Evolutionary conservation across 92 coral and sea anemone species (phyloP), one percentile per base, ranked within the genome.

Genomic region (Paramuricea clavata): DNA sequence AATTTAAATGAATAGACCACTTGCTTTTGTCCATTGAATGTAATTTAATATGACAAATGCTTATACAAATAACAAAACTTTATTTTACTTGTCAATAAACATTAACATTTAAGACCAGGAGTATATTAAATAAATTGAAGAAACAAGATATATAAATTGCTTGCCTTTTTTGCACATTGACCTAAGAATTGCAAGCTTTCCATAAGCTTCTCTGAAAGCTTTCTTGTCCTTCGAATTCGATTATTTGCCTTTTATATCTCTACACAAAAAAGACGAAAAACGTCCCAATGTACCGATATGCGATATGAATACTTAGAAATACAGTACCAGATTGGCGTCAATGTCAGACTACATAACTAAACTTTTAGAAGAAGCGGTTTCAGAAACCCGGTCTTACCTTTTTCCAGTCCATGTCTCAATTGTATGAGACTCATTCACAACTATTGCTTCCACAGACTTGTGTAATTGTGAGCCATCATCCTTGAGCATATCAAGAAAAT

Each of bases 161-260:
- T 83, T 68, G 44, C 89, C 75, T 85, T 74, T 32, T 32, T 41
- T 85, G 81, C 89, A 74, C 74, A 85, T 74, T 22, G 89, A 85
- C 15, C 89, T 68, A 56, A 74, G 81, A 6, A 74, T 28, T 26
- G 89, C 39, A 43, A 85, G 83, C 25, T 84, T 77, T 1, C 88
- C 88, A 74, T 59, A 84, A 0, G 82, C 88, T 8, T 31, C 36
- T 72, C 88, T 84, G 56, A 84, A 84, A 0, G 69, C 88, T 43
- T 84, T 32, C 28, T 76, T 47, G 17, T 50, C 49, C 26, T 67
- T 30, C 41, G 70, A 32, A 43, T 81, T 81, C 8, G 32, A 25
- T 12, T 1, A 47, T 15, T 47, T 47, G 16, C 54, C 54, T 17
- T 8, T 47, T n/a, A n/a, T n/a, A n/a, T n/a, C n/a, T n/a, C n/a